Base-by-base conservation (phyloP, 2,888 invertebrate genomes). In the Platycheirus rosarum region DNA sequence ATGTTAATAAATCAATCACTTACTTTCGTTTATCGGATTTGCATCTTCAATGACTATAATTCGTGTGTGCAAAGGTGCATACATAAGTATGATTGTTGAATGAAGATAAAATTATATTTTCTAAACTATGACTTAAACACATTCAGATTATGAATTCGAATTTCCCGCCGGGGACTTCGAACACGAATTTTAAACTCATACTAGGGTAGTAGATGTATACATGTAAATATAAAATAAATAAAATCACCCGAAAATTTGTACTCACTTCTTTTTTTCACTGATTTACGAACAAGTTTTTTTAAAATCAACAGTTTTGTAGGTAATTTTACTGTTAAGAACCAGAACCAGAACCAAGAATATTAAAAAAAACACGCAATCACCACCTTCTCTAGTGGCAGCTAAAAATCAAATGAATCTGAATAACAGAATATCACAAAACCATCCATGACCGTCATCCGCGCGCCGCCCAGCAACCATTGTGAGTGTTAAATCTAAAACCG, bases 391-490 rank as follows among this genome's bases (percentile, higher is more conserved):
- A 87, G 86, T 90, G 89, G 89, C 89, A 90, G 90, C 89, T 90
- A 87, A 88, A 87, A 90, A 89, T 90, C 89, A 90, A 90, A 90
- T 90, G 90, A 90, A 88, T 88, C 85, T 87, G 86, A 86, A 86
- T 82, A 74, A 23, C 60, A 57, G 57, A 57, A 40, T 57, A 57
- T 68, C 74, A 82, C 66, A 75, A 66, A 80, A 84, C 55, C 37
- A 51, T 66, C n/a, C 26, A 63, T 55, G 68, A 73, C 53, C 73
- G 66, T 66, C 71, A 32, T 32, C 8, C 23, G 23, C 23, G 23
- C 75, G 78, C 74, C 73, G 49, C 73, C 68, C 66, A 68, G 77
- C 82, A 77, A 68, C 71, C 71, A 73, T 77, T 82, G 71, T 73
- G 82, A 82, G 82, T 82, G 76, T 77, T 82, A 73, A 77, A 77